These are phyloP conservation scores for Diplazon laetatorius DNA, from an alignment of 2,888 invertebrate genomes.

Conservation along the genomic window DNA sequence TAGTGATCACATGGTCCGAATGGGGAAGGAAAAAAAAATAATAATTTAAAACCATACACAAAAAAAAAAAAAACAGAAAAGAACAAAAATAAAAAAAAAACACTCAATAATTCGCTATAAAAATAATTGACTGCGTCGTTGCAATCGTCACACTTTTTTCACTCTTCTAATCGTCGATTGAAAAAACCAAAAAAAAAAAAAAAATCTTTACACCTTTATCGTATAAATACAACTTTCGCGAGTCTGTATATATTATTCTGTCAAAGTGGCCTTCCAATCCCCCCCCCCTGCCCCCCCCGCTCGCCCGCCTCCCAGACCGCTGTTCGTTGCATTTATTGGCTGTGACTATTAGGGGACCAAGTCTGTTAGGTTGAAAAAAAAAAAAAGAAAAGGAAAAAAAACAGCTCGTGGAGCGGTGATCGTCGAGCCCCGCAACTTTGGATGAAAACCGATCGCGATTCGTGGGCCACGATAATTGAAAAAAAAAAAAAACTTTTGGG, in stretches of 20 bases:
- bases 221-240: conserved; percentile 29
- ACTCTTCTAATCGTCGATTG: conserved; percentile 18
- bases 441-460: conserved; percentile 1
- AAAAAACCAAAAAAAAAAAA: no score
- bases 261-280: conserved; percentile 64
- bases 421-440: conserved; percentile 5
- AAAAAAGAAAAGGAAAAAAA: conserved; percentile 19
- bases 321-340: conserved; percentile 82
- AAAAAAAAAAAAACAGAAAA: no score
- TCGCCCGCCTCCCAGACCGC: no score
- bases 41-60: no score
- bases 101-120: background rate
- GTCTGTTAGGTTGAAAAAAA: conserved; percentile 68
- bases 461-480: conserved; percentile 24
- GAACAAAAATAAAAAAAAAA: background rate
- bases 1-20: no score
- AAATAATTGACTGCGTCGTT: conserved; percentile 36
- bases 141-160: conserved; percentile 48
- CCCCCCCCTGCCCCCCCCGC: no score
- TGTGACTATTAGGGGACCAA: conserved; percentile 82
- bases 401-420: conserved; percentile 43
- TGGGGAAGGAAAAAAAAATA: background rate
- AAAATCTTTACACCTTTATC: conserved; percentile 11
- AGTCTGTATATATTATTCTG: conserved; percentile 43
- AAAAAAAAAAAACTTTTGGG: no score